phyloP scores from a whole-genome alignment of 2,797 vertebrate species.

The Alectoris magna region DNA sequence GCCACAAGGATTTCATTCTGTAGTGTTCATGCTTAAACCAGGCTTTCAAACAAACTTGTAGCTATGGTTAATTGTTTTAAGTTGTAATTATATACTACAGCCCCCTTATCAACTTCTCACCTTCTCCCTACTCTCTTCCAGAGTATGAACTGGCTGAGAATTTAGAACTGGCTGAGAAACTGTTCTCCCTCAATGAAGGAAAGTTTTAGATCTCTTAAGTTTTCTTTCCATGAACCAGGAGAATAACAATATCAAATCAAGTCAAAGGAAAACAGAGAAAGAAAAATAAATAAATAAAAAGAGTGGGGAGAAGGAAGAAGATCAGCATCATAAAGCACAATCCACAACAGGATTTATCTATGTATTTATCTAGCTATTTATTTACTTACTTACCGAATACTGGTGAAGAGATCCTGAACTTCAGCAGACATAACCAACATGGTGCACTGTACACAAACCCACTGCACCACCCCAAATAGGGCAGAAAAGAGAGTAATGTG shows the following conservation, averaged over 20 bases:
- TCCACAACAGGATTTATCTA: not conserved
- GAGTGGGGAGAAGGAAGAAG: not conserved
- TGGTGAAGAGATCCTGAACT: not conserved
- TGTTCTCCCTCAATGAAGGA: not conserved
- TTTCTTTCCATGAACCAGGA: not conserved
- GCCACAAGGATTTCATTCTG: not conserved
- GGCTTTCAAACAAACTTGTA: not conserved
- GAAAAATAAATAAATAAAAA: not conserved
- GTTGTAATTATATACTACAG: not conserved
- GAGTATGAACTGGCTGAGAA: not conserved
- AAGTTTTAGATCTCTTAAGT: not conserved
- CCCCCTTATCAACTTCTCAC: not conserved
- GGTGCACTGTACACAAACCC: accelerated
- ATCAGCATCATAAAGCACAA: not conserved
- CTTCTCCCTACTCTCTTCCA: not conserved
- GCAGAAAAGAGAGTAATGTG: not conserved
- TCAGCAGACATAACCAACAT: not conserved
- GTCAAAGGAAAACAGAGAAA: too few species aligned
- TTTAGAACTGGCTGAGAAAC: not conserved
- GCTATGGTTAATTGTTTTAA: not conserved
- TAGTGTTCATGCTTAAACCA: not conserved
- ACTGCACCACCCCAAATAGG: not conserved
- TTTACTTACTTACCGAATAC: too few species aligned
- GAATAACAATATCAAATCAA: not conserved
- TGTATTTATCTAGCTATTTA: too few species aligned